A percentile compares a stretch with the other conserved stretches of the same genome.
These are phyloP conservation scores for Tupiocoris notatus DNA, from an alignment of 2,888 invertebrate species.

Conservation along the genomic window DNA sequence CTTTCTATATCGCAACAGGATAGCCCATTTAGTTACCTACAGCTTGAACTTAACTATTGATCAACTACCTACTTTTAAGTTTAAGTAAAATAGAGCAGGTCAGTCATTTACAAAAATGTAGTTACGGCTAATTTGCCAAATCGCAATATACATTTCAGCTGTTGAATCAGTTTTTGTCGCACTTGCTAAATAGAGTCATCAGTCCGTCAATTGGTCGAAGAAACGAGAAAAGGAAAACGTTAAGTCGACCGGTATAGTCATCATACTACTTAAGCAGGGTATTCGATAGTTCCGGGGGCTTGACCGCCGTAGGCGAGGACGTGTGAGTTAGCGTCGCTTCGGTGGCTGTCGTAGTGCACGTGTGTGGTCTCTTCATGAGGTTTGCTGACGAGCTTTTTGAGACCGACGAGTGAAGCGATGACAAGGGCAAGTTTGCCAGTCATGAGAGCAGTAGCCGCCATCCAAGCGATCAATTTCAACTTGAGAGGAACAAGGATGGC, in stretches of 20 bases:
- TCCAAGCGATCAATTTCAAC: constrained; percentile 71
- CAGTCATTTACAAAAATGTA: no score
- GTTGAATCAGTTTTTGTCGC: no score
- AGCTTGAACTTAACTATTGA: no score
- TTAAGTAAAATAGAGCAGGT: no score
- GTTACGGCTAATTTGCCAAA: no score
- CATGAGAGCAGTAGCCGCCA: constrained; percentile 82
- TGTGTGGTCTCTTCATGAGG: constrained; percentile 45
- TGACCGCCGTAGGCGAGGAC: constrained; percentile 45
- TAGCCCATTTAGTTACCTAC: no score
- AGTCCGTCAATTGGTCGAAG: neutral
- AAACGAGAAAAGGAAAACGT: neutral
- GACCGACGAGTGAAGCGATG: constrained; percentile 68
- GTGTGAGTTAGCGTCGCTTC: constrained; percentile 44
- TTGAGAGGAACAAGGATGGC: constrained; percentile 74
- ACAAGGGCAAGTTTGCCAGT: constrained; percentile 77
- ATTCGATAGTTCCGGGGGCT: constrained; percentile 16
- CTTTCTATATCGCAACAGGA: no score
- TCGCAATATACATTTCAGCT: no score
- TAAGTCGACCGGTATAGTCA: no score
- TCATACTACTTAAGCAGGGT: constrained; percentile 22
- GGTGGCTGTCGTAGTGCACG: constrained; percentile 45
- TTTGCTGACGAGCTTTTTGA: constrained; percentile 45
- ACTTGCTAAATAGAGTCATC: neutral
- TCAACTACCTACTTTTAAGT: no score